Base-by-base conservation (phyloP, 2,797 vertebrate genomes). In the Schizopygopsis malacanthus region DNA sequence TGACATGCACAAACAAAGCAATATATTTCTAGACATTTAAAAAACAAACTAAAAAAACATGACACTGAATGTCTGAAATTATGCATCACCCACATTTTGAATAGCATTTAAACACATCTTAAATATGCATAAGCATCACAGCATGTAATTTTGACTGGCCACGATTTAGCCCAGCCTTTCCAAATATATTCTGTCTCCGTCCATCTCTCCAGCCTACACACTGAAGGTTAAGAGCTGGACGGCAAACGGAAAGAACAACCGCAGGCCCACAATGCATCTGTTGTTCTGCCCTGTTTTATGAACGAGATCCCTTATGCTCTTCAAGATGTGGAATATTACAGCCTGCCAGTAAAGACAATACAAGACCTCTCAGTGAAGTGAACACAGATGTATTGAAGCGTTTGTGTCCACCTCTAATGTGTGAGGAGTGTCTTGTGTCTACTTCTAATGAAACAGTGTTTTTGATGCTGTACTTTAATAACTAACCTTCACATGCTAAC, bases 221-320 rank as follows among this genome's bases (percentile, higher is more conserved):
- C 45, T 47, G 69, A 92, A 93, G 93, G 92, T 93, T 90, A 89
- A 88, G 90, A 92, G 90, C 88, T 92, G 92, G 93, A 93, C 81
- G 54, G 50, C 69, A 22, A 88, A 89, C 90, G 89, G 91, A 91
- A 88, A 84, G 72, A 86, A 67, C 81, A 70, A 59, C 65, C 79
- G 4, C 65, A 75, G 4, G 22, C 79, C 86, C 33, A 81, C 89
- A 91, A 91, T 89, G 75, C 85, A 89, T 89, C 88, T 92, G 82
- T 89, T 89, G 82, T 91, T 93, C 82, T 83, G 65, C 45, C 52
- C 71, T 79, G 82, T 61, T 77, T 78, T 52, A 52, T 84, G 79
- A 92, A 92, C 86, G 83, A 89, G 89, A 87, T 56, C 45, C 45
- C 85, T 82, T 79, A 81, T 84, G 39, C n/a, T 52, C 37, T 82